Conservation (phyloP, 2,113 vertebrate genomes). For the Leptobrachium ailaonicum region DNA sequence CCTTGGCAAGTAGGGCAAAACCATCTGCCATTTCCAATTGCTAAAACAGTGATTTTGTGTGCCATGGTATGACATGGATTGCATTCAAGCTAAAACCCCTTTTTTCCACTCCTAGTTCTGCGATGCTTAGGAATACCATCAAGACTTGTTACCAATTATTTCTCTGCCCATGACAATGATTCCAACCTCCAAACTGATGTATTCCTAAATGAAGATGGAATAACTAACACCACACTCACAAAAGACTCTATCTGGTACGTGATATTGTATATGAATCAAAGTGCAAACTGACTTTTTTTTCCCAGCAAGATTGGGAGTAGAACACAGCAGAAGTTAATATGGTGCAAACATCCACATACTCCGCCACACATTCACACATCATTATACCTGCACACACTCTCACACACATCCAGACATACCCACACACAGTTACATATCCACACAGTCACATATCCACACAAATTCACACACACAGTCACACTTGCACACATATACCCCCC, state of each 20-base stretch:
- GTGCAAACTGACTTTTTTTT: background rate
- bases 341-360: no score
- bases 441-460: no score
- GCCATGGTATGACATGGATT: background rate
- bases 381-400: no score
- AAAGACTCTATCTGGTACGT: slow-evolving; percentile 90
- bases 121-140: slow-evolving; percentile 90
- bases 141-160: slow-evolving; percentile 87
- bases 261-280: background rate
- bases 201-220: slow-evolving; percentile 82
- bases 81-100: background rate
- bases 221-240: slow-evolving; percentile 76
- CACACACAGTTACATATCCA: no score
- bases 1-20: background rate
- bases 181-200: slow-evolving; percentile 87
- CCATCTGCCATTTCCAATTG: background rate
- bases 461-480: no score
- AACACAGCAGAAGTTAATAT: no score
- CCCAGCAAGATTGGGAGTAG: no score
- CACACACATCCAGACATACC: no score
- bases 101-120: slow-evolving; percentile 71
- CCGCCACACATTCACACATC: no score
- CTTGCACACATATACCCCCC: no score
- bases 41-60: background rate
- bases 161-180: slow-evolving; percentile 92